These are phyloP conservation scores for Tupaia tana DNA, from an alignment of 2,113 vertebrate species.

Conservation along the genomic window DNA sequence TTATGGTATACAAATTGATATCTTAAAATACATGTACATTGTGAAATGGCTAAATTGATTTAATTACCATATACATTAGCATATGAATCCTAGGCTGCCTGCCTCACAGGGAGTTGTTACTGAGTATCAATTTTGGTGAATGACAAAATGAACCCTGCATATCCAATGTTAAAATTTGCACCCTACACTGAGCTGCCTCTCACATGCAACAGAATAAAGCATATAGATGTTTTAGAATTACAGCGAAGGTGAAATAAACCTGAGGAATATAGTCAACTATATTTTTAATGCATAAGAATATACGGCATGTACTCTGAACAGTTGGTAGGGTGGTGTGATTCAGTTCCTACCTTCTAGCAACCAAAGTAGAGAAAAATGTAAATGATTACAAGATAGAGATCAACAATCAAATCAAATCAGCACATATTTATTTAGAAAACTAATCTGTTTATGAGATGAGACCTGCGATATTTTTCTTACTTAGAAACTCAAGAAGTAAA, in stretches of 20 bases:
- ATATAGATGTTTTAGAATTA: not conserved
- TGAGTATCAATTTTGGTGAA: not conserved
- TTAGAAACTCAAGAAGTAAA: not conserved
- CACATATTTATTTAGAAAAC: not conserved
- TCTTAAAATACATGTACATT: no score
- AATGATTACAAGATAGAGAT: not conserved
- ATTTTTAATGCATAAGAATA: not conserved
- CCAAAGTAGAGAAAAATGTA: not conserved
- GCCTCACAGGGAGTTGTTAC: not conserved
- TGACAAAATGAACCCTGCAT: not conserved
- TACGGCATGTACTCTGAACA: rapidly evolving
- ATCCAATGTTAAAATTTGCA: not conserved
- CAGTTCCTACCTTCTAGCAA: not conserved
- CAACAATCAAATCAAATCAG: not conserved
- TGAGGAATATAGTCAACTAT: not conserved
- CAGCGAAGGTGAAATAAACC: not conserved
- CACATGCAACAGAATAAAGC: not conserved
- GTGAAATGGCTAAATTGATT: no score
- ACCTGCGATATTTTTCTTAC: not conserved
- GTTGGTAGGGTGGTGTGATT: not conserved
- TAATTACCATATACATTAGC: no score
- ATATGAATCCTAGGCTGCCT: not conserved
- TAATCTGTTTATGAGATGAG: not conserved
- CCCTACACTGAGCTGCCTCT: not conserved
- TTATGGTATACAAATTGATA: no score